Evolutionary conservation across 2,113 vertebrate genomes (phyloP).

Genomic region (Ctenodactylus gundi): DNA sequence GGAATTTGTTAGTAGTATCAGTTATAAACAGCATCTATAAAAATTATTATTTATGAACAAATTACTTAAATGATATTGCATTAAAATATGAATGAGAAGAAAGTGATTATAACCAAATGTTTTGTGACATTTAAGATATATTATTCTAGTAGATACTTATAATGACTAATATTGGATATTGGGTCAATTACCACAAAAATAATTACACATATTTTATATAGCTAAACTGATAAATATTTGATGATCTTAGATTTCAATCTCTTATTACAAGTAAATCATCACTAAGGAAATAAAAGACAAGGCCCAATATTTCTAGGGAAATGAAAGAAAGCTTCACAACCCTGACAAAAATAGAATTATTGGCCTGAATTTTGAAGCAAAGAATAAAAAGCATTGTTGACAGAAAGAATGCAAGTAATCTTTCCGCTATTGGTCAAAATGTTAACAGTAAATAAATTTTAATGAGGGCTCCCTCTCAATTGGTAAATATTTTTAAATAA

Average conservation of each 20-base stretch:
- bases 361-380: neutral
- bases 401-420: neutral
- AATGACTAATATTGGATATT: neutral
- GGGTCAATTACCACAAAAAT: neutral
- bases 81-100: neutral
- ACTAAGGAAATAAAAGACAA: neutral
- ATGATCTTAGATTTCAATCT: neutral
- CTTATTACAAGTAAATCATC: neutral
- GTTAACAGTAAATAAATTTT: neutral
- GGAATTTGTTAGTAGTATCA: neutral
- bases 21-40: neutral
- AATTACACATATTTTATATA: no score
- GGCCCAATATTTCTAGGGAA: neutral
- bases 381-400: neutral
- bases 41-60: constrained; percentile 8
- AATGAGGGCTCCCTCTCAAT: neutral
- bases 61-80: neutral
- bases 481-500: neutral
- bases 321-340: neutral
- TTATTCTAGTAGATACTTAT: neutral
- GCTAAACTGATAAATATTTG: no score
- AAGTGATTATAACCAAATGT: constrained; percentile 5
- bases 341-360: neutral
- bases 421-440: neutral
- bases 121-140: neutral